Evolutionary conservation across 2,113 vertebrate genomes (phyloP).

Genomic region (Phasianus colchicus): DNA sequence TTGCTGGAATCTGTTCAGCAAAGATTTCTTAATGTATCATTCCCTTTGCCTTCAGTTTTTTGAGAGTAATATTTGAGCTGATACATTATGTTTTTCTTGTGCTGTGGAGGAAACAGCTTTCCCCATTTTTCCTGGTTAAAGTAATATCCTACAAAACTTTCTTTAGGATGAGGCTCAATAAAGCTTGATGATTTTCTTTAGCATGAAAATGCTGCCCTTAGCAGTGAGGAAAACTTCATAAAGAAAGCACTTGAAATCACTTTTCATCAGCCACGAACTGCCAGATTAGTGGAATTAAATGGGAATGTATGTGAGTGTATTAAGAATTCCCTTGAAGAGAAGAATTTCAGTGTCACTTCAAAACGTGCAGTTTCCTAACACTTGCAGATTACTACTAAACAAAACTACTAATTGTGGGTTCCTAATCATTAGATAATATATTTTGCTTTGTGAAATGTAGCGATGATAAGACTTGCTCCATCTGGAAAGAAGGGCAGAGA

Average conservation of each 20-base stretch:
- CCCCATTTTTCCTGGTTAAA: background rate
- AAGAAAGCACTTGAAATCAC: background rate
- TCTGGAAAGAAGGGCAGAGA: background rate
- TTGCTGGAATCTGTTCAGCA: background rate
- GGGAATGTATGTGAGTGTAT: rapidly evolving
- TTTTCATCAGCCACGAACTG: too few relatives aligned
- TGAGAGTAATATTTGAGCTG: background rate
- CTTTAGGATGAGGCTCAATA: background rate
- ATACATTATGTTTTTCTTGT: rapidly evolving
- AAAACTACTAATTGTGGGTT: background rate
- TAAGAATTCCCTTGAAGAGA: background rate
- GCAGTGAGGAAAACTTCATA: background rate
- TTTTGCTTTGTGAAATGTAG: background rate
- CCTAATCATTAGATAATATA: background rate
- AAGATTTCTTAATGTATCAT: background rate
- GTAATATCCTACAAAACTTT: background rate
- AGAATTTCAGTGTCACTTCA: background rate
- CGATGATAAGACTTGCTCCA: background rate
- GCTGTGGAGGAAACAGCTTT: background rate
- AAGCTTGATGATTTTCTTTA: background rate
- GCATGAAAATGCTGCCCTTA: background rate
- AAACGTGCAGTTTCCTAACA: background rate
- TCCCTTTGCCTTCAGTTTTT: background rate
- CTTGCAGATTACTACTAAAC: too few relatives aligned
- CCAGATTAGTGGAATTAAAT: background rate